phyloP scores from a whole-genome alignment of 2,888 invertebrate genomes.

The Clanis bilineata region DNA sequence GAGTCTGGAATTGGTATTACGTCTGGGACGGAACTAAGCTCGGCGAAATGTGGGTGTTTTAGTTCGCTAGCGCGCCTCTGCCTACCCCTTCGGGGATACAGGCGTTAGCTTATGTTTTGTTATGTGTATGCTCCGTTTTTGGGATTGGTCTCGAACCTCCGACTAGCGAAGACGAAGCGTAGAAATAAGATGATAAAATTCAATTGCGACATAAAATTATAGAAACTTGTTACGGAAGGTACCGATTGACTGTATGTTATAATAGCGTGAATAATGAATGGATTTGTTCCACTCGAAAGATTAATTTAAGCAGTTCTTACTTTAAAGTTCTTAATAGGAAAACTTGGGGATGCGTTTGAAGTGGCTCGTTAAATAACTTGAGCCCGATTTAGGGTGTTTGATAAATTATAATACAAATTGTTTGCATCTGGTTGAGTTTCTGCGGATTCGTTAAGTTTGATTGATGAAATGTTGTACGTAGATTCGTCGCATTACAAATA shows the following conservation, averaged over 20 bases:
- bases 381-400: not conserved
- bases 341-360: not conserved
- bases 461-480: not conserved
- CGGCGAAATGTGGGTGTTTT: too few species aligned
- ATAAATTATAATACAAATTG: not conserved
- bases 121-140: too few species aligned
- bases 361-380: not conserved
- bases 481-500: not conserved
- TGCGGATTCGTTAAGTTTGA: not conserved
- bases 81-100: too few species aligned
- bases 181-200: not conserved
- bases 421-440: not conserved
- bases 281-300: not conserved
- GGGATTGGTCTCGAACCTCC: too few species aligned
- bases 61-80: too few species aligned
- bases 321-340: not conserved
- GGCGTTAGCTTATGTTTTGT: too few species aligned
- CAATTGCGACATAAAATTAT: not conserved
- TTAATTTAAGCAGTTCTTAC: not conserved
- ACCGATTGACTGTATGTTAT: not conserved
- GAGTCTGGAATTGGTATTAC: too few species aligned
- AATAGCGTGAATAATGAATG: not conserved
- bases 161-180: too few species aligned
- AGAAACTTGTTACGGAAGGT: not conserved
- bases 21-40: too few species aligned